phyloP scores from a whole-genome alignment of 1,140 invertebrate genomes.

The Neodiprion lecontei region DNA sequence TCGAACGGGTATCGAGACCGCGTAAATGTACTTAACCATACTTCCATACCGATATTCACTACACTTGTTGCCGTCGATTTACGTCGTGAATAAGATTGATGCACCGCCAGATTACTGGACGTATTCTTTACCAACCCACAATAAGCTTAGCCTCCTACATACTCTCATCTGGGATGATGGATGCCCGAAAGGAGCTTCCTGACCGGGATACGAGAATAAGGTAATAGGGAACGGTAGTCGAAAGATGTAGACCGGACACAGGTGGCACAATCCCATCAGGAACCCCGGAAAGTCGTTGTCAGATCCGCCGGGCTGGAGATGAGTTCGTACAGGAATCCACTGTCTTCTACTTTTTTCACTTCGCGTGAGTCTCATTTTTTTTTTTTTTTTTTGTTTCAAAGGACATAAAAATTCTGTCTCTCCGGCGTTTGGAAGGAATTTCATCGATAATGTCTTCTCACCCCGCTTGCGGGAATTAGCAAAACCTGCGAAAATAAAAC shows the following conservation, averaged over 20 bases:
- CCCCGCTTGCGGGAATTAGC: too few species aligned
- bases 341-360: background rate
- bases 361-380: too few species aligned
- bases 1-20: too few species aligned
- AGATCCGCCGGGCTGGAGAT: background rate
- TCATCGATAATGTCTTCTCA: too few species aligned
- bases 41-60: background rate
- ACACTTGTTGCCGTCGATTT: constrained; percentile 7
- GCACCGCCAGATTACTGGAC: background rate
- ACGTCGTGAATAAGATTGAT: background rate
- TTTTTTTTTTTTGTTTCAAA: too few species aligned
- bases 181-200: constrained; percentile 6
- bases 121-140: background rate
- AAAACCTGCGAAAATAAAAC: too few species aligned
- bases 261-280: background rate
- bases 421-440: too few species aligned
- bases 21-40: too few species aligned
- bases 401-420: too few species aligned
- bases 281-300: background rate
- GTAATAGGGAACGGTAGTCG: background rate
- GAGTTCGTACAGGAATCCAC: background rate
- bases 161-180: background rate
- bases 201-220: constrained; percentile 3
- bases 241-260: background rate
- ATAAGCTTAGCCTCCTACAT: background rate